Conservation (phyloP, 2,113 vertebrate genomes). For the Noctilio leporinus region DNA sequence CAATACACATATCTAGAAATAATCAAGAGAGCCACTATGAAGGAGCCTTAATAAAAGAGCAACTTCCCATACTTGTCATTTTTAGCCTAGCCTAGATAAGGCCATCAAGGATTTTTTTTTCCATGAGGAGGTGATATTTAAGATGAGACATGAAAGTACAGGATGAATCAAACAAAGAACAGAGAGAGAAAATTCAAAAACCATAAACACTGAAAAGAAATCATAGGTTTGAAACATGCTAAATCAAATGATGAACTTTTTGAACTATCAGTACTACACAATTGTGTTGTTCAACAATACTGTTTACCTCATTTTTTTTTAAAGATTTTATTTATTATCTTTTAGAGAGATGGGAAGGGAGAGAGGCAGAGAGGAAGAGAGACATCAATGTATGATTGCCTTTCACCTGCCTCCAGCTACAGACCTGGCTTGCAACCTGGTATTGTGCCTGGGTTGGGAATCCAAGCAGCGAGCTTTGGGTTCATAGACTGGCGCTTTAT, state of each 20-base stretch:
- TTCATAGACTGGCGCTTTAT: too few relatives aligned
- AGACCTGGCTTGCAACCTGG: too few relatives aligned
- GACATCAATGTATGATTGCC: too few relatives aligned
- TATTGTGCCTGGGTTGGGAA: too few relatives aligned
- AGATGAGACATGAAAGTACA: not conserved
- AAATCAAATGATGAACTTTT: not conserved
- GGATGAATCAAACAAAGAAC: not conserved
- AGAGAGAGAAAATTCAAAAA: not conserved
- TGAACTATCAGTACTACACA: rapidly evolving
- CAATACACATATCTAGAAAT: not conserved
- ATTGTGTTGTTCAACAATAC: not conserved
- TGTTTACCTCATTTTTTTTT: not conserved
- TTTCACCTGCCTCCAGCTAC: too few relatives aligned
- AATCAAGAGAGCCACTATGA: not conserved
- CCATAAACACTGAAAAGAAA: not conserved
- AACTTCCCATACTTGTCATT: not conserved
- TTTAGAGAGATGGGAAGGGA: too few relatives aligned
- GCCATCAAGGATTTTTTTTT: not conserved
- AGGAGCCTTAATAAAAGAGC: not conserved
- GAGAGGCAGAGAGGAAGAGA: too few relatives aligned
- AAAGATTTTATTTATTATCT: too few relatives aligned
- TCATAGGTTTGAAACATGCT: not conserved
- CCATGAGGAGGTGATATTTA: not conserved
- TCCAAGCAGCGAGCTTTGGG: too few relatives aligned
- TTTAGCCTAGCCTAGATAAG: not conserved